Conservation (phyloP, 2,888 invertebrate species). For the Syritta pipiens region DNA sequence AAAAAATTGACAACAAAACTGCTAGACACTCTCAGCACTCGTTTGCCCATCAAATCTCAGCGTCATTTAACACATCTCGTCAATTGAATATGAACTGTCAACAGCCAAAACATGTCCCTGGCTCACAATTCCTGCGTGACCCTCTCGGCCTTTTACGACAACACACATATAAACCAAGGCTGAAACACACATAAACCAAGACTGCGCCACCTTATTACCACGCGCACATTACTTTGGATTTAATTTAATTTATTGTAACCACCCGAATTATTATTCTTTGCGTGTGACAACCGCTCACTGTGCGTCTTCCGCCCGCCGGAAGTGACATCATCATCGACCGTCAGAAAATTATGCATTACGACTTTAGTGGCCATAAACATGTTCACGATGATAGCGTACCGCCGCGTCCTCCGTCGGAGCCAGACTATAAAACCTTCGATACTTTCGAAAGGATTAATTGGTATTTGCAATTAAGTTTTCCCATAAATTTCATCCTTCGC, state of each 20-base stretch:
- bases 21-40: too few species aligned
- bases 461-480: conserved; percentile 67
- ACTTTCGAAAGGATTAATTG: conserved; percentile 67
- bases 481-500: conserved; percentile 60
- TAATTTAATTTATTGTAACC: conserved; percentile 63
- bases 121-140: too few species aligned
- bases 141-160: too few species aligned
- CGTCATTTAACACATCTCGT: too few species aligned
- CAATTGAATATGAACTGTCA: too few species aligned
- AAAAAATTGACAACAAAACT: too few species aligned
- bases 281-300: conserved; percentile 4
- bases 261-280: conserved; percentile 61
- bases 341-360: conserved; percentile 65
- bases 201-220: too few species aligned
- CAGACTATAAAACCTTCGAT: conserved; percentile 57
- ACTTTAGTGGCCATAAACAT: conserved; percentile 66
- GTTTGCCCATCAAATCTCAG: too few species aligned
- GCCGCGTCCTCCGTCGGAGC: not conserved
- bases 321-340: conserved; percentile 51
- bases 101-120: too few species aligned
- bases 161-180: too few species aligned
- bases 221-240: conserved; percentile 40
- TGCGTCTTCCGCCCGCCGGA: conserved; percentile 13
- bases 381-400: conserved; percentile 24
- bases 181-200: too few species aligned